Conservation (phyloP, 1,140 invertebrate species). For the Metaphire vulgaris region DNA sequence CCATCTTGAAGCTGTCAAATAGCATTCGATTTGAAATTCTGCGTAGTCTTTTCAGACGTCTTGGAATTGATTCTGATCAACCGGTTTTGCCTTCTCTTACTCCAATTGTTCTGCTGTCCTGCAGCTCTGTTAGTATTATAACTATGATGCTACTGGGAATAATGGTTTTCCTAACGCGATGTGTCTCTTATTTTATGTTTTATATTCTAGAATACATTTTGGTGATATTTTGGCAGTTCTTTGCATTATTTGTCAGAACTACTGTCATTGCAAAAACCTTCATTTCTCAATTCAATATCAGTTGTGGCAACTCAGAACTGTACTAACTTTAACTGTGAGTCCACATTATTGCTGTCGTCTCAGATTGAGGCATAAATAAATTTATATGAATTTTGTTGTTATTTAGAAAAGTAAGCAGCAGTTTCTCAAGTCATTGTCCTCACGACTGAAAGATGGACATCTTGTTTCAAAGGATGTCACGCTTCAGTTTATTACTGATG, state of each 20-base stretch:
- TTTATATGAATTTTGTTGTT: no score
- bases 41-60: constrained; percentile 64
- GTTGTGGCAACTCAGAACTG: no score
- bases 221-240: no score
- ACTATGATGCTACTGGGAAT: background rate
- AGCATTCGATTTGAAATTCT: constrained; percentile 69
- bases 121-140: background rate
- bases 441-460: constrained; percentile 53
- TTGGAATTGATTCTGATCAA: constrained; percentile 62
- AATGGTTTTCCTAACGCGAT: no score
- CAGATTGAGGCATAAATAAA: no score
- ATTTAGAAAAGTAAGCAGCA: constrained; percentile 58
- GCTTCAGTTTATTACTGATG: constrained; percentile 56
- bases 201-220: no score
- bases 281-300: no score
- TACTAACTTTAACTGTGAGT: no score
- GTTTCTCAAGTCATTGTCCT: constrained; percentile 58
- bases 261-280: no score
- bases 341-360: no score
- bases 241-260: no score
- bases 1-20: constrained; percentile 58
- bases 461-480: constrained; percentile 57
- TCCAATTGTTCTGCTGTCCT: constrained; percentile 37
- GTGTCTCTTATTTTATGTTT: no score
- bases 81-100: constrained; percentile 38